Evolutionary conservation across 2,113 vertebrate genomes (phyloP), one percentile per base, ranked within the genome.

Genomic region (Chionis minor): DNA sequence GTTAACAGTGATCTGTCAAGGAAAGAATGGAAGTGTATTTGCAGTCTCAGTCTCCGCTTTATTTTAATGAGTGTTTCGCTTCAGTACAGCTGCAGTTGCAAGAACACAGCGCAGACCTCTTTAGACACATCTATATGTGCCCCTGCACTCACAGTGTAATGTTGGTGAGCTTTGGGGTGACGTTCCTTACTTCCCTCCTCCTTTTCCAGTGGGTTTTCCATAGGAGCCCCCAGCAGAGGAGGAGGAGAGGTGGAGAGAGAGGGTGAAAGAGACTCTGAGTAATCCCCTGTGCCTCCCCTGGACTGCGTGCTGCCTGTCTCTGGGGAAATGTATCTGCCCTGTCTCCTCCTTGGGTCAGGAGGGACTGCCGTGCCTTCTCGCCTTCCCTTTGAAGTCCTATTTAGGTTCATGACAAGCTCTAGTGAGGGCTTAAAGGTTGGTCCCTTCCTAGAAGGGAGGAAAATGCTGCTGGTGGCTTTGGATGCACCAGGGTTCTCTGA

Each of bases 321-420:
- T 40, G 44, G 62, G 88, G 94, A 97, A 98, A 94, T 93, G 77
- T 92, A 97, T 97, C 96, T 97, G 83, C 94, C 92, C 83, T 88
- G 22, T 86, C 90, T 94, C 91, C 92, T 97, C 91, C 97, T 97
- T 97, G 85, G 80, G 93, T 97, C 94, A 95, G 90, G 67, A 97
- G 52, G 79, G 85, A 82, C 92, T 81, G 91, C 83, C 8, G 18
- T 92, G 90, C 91, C 90, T 63, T 97, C 97, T 97, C 91, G 6
- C 91, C 96, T 97, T 94, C 82, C 96, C 98, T 98, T 98, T 98
- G 98, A 98, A 98, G 97, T 98, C 97, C 88, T 98, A 92, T 98
- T 98, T 98, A 97, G 71, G 96, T 69, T 92, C 79, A 63, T 92
- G 91, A 93, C 86, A 96, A 96, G 92, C 47, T 95, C 80, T 94